These are phyloP conservation scores for Trichogramma dendrolimi DNA, from an alignment of 2,888 invertebrate genomes.

Conservation along the genomic window DNA sequence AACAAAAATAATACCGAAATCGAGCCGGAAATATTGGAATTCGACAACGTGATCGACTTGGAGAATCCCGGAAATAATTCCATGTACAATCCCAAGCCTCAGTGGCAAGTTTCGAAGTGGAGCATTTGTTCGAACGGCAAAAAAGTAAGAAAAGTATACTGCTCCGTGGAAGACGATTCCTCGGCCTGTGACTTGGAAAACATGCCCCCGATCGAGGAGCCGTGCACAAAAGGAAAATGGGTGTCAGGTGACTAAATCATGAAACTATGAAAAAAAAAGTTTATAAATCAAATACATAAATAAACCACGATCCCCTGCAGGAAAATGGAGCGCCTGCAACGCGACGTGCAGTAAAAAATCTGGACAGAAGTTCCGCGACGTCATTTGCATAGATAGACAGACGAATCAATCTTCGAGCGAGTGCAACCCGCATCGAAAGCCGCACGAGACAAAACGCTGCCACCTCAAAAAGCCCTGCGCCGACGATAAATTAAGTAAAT, in stretches of 20 bases:
- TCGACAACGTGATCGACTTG: constrained; percentile 45
- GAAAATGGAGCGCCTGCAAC: constrained; percentile 44
- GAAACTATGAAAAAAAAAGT: background rate
- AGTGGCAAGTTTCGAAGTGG: constrained; percentile 46
- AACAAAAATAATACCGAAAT: constrained; percentile 37
- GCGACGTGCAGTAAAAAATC: constrained; percentile 41
- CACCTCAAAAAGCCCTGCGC: constrained; percentile 41
- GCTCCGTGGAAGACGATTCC: constrained; percentile 37
- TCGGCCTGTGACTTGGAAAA: constrained; percentile 35
- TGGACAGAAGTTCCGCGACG: constrained; percentile 41
- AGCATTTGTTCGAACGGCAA: constrained; percentile 40
- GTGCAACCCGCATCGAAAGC: constrained; percentile 41
- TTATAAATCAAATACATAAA: too few relatives aligned
- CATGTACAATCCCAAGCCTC: constrained; percentile 43
- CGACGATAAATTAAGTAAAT: constrained; percentile 43
- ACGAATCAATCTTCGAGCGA: constrained; percentile 40
- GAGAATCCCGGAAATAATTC: constrained; percentile 41
- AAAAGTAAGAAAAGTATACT: constrained; percentile 41
- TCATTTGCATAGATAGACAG: constrained; percentile 42
- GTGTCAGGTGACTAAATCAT: constrained; percentile 36
- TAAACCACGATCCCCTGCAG: constrained; percentile 28
- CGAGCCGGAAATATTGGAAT: constrained; percentile 46
- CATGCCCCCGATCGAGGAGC: constrained; percentile 38
- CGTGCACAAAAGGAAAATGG: constrained; percentile 44
- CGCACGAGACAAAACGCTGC: constrained; percentile 42